Evolutionary conservation across 2,888 invertebrate species (phyloP), one percentile per base, ranked within the genome.

Genomic region (Sarcophaga variegata): DNA sequence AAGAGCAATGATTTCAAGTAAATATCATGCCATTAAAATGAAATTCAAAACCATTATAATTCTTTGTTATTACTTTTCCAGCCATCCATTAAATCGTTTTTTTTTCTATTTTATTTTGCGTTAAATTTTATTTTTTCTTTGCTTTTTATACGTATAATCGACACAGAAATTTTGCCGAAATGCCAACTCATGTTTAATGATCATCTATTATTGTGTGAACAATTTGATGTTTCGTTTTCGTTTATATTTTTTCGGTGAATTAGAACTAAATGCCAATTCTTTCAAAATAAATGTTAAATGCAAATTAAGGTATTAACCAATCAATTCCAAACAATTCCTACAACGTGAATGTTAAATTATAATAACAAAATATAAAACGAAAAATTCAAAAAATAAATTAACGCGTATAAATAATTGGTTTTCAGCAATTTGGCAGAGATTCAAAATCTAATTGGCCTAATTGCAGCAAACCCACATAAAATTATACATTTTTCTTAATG

Each of bases 231-330:
- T 54, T 54, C 17, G 12, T 54, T 54, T 54, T 54, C 17, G 12
- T 54, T 54, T 17, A 4, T 12, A 0, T 54, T 67, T 67, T 76
- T 80, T 76, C 66, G 64, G 71, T 77, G 49, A 59, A 77, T 81
- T 71, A 83, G 86, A 87, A 87, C 84, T 72, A 87, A 87, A 87
- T 87, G 87, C 81, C 87, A 87, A 84, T 84, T 84, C 84, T 86
- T 80, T 79, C 81, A 74, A 87, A 83, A 84, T 62, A 87, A 87
- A 87, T 87, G 84, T 87, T 87, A 87, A 84, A 87, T 87, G 87
- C 87, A 84, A 87, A 87, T 87, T 81, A 79, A 81, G 78, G 84
- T 75, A 76, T 64, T 37, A 37, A 37, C 37, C 37, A 37, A 37
- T 2, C 37, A 37, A 37, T 37, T 10, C 8, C 37, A 10, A 82